Evolutionary conservation across 2,797 vertebrate species (phyloP).

Genomic region (Coranthus polyacanthus): DNA sequence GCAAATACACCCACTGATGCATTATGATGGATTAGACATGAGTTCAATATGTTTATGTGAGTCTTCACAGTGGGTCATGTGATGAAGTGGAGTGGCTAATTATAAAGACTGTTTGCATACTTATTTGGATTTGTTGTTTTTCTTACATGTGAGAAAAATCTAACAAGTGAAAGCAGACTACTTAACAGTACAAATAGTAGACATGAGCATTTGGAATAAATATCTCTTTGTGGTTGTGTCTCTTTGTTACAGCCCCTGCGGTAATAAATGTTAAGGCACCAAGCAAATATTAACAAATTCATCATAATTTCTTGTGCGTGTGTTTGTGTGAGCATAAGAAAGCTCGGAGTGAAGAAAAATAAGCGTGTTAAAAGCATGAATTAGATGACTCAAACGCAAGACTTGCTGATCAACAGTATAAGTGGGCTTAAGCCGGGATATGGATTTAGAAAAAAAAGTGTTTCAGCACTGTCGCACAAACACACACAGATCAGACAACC

Average conservation of each 20-base stretch:
- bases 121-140: no score
- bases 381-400: constrained; percentile 52
- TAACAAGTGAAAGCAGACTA: constrained; percentile 9
- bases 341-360: constrained; percentile 32
- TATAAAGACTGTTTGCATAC: constrained; percentile 6
- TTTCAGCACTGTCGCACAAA: constrained; percentile 30
- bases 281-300: no score
- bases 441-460: constrained; percentile 58
- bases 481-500: constrained; percentile 39
- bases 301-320: not conserved
- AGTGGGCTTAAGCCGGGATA: constrained; percentile 54
- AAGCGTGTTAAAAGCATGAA: constrained; percentile 19
- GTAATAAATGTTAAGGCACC: no score
- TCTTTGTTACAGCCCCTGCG: not conserved
- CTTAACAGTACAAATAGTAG: no score
- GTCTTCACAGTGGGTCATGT: constrained; percentile 31
- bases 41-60: constrained; percentile 39
- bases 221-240: constrained; percentile 13
- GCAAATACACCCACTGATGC: constrained; percentile 21
- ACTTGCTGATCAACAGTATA: constrained; percentile 56
- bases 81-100: constrained; percentile 36
- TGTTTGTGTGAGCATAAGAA: constrained; percentile 4
- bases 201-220: no score
- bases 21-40: constrained; percentile 49
- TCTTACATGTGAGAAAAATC: constrained; percentile 6